phyloP scores from a whole-genome alignment of 2,797 vertebrate species.

The Bufotes viridis region DNA sequence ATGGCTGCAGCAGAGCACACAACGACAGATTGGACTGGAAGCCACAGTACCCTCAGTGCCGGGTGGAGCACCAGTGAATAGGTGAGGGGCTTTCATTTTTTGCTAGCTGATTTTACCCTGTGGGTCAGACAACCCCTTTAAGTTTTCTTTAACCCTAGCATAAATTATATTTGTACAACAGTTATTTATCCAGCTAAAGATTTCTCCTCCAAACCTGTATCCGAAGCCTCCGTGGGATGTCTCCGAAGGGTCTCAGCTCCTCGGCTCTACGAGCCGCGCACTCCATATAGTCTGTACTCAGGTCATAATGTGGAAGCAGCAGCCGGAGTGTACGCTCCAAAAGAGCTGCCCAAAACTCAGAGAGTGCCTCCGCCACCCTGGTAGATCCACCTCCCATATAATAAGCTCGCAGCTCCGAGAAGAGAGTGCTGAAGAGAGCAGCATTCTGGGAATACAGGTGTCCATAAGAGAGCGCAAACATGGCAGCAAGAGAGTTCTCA shows the following conservation, averaged over 20 bases:
- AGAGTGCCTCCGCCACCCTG: constrained; percentile 83
- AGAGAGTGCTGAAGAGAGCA: constrained; percentile 85
- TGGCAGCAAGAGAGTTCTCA: constrained; percentile 86
- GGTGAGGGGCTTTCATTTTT: too few relatives aligned
- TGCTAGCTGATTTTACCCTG: too few relatives aligned
- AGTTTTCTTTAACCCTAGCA: too few relatives aligned
- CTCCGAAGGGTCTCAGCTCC: constrained; percentile 86
- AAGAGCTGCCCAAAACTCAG: constrained; percentile 87
- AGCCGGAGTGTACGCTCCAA: constrained; percentile 87
- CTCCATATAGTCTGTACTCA: constrained; percentile 86
- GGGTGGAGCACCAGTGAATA: too few relatives aligned
- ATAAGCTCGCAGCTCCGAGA: constrained; percentile 84
- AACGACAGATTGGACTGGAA: too few relatives aligned
- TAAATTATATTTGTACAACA: not conserved
- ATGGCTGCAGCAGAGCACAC: too few relatives aligned
- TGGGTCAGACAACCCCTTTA: too few relatives aligned
- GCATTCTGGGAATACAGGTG: constrained; percentile 85
- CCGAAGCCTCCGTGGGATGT: constrained; percentile 84
- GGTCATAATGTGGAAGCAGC: constrained; percentile 89
- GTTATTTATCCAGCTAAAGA: not conserved
- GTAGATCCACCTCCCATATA: constrained; percentile 76
- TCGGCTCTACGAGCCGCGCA: constrained; percentile 86
- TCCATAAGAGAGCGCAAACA: constrained; percentile 89
- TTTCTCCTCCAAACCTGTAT: constrained; percentile 75
- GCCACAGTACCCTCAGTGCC: too few relatives aligned